Evolutionary conservation across 2,888 invertebrate species (phyloP).

Genomic region (Philonicus albiceps): DNA sequence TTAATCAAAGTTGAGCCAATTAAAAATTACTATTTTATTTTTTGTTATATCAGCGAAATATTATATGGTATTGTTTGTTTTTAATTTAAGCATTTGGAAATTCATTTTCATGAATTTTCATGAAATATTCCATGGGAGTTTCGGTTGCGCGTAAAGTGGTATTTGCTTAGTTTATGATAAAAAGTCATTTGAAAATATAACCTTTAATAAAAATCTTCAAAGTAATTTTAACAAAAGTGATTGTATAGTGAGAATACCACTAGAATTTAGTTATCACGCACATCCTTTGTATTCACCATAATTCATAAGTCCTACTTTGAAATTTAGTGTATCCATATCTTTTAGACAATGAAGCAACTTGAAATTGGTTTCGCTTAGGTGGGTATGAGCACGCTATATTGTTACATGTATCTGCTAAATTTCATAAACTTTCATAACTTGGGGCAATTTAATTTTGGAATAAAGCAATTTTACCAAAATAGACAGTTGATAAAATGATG

Average conservation of each 20-base stretch:
- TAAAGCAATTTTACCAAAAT: neutral
- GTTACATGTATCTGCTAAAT: neutral
- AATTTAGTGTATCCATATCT: neutral
- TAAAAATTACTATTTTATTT: no score
- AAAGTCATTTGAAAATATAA: no score
- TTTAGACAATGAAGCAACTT: neutral
- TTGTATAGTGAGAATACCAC: neutral
- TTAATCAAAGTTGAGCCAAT: no score
- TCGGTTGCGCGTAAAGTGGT: no score
- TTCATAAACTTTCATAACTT: neutral
- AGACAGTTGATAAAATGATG: neutral
- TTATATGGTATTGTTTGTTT: no score
- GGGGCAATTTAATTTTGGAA: neutral
- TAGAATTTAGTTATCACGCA: neutral
- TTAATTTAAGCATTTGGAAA: no score
- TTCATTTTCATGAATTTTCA: no score
- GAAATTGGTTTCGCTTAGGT: neutral
- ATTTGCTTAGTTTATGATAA: no score
- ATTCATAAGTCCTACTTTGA: neutral
- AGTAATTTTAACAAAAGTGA: no score
- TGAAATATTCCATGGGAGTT: no score
- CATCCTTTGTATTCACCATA: neutral
- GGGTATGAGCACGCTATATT: neutral
- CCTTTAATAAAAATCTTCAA: neutral
- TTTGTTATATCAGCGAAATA: no score